Evolutionary conservation across 2,888 invertebrate species (phyloP), one percentile per base, ranked within the genome.

Genomic region (Melangyna quadrimaculata): DNA sequence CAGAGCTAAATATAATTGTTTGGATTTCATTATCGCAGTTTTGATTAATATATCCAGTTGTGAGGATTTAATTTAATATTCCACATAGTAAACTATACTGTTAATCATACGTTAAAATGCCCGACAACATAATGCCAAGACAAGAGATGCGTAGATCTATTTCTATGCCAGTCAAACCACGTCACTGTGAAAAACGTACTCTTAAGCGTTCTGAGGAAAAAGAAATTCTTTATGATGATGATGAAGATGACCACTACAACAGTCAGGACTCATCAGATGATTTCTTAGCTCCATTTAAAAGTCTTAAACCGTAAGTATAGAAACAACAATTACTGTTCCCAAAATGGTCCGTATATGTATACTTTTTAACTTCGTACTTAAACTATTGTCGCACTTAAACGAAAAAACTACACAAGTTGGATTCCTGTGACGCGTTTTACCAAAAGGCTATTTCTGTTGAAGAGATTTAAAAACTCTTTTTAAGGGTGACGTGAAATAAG

Each of bases 151-250:
- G 89, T 74, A 90, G 92, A 53, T 92, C 92, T 7, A 89, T 89
- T 57, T 92, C 92, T 67, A 90, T 92, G 91, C 92, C 92, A 14
- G 90, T 90, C 4, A 91, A 92, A 78, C 92, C 92, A 27, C 90
- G 88, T 71, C 90, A 90, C 4, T 45, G 89, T 19, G 89, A 90
- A 83, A 87, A 88, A n/a, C 89, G 89, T 59, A 88, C 89, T 2
- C 83, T 92, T 59, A 88, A 90, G 65, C 89, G 92, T 63, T 91
- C 92, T 0, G 89, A 90, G 24, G 92, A 92, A 87, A 91, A 90
- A 87, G 92, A 92, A 87, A 89, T 88, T 22, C 88, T 92, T 7
- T 87, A 88, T 32, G 45, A 65, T 65, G 29, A 88, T 70, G 51
- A 51, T 32, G 75, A n/a, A n/a, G n/a, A 78, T 22, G 84, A 80